Evolutionary conservation across 53 echinoderm and acorn worm genomes (phyloP).

Genomic region (Hippasteria phrygiana): DNA sequence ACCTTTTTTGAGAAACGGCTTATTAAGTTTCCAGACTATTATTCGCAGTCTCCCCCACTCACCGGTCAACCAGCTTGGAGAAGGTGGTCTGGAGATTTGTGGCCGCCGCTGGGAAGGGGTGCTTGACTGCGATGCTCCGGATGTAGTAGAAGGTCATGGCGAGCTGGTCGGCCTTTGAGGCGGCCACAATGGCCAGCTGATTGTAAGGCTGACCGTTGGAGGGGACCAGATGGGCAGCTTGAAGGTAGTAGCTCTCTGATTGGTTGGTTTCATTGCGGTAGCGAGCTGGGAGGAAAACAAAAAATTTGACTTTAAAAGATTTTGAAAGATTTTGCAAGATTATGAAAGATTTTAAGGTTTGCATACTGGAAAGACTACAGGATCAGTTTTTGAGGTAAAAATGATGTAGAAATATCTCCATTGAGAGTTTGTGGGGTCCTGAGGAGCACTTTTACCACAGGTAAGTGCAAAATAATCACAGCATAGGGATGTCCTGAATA

Average conservation of each 20-base stretch:
- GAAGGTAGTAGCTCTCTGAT: slow-evolving; percentile 96
- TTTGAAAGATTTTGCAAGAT: too few relatives aligned
- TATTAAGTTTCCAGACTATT: background rate
- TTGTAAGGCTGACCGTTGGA: slow-evolving; percentile 99
- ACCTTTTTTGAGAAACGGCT: too few relatives aligned
- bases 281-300: slow-evolving; percentile 81
- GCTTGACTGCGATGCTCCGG: slow-evolving; percentile 96
- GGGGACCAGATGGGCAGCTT: slow-evolving; percentile 95
- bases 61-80: slow-evolving; percentile 98
- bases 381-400: too few relatives aligned
- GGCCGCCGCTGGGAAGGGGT: slow-evolving; percentile 97
- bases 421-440: too few relatives aligned
- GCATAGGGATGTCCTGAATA: too few relatives aligned
- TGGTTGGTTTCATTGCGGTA: slow-evolving; percentile 96
- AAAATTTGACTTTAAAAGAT: too few relatives aligned
- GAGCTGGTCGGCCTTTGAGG: slow-evolving; percentile 94
- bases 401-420: too few relatives aligned
- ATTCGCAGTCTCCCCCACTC: background rate
- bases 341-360: too few relatives aligned
- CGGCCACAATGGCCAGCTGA: slow-evolving; percentile 98
- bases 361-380: too few relatives aligned
- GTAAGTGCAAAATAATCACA: too few relatives aligned
- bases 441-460: too few relatives aligned
- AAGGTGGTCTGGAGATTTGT: slow-evolving; percentile 98
- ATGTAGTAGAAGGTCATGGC: slow-evolving; percentile 99